These are phyloP conservation scores for Heterodera schachtii DNA, from an alignment of 1,140 invertebrate genomes.

Conservation along the genomic window DNA sequence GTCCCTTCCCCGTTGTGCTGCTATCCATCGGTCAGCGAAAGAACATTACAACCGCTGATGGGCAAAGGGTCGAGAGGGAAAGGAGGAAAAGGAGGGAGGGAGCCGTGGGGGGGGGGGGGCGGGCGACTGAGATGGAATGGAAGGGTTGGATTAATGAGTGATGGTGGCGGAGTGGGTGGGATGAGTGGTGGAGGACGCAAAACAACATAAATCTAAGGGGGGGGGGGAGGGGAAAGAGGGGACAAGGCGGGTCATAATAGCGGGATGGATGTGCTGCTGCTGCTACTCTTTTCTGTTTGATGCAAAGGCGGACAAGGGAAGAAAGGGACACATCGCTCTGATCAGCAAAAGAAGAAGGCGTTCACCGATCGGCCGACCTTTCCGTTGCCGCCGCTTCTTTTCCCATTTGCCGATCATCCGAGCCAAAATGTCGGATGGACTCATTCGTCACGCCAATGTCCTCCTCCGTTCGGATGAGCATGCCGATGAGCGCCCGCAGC, in stretches of 20 bases:
- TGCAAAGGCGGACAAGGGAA: not conserved
- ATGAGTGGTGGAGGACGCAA: constrained; percentile 20
- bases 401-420: not conserved
- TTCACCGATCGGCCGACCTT: not conserved
- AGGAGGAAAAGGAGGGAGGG: not conserved
- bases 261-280: no score
- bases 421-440: constrained; percentile 27
- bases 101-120: not conserved
- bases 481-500: constrained; percentile 36
- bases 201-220: constrained; percentile 15
- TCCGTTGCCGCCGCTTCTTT: not conserved
- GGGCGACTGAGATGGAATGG: not conserved
- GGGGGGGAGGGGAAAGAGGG: not conserved
- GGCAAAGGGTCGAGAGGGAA: not conserved
- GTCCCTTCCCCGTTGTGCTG: no score
- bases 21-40: no score
- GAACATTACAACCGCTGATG: no score
- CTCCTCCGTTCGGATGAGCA: constrained; percentile 41
- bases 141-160: not conserved
- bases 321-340: not conserved
- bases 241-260: not conserved
- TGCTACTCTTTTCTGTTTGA: no score
- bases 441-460: constrained; percentile 38
- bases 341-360: not conserved
- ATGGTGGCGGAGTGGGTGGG: not conserved